These are phyloP conservation scores for Lateolabrax maculatus DNA, from an alignment of 2,797 vertebrate species.

Conservation along the genomic window DNA sequence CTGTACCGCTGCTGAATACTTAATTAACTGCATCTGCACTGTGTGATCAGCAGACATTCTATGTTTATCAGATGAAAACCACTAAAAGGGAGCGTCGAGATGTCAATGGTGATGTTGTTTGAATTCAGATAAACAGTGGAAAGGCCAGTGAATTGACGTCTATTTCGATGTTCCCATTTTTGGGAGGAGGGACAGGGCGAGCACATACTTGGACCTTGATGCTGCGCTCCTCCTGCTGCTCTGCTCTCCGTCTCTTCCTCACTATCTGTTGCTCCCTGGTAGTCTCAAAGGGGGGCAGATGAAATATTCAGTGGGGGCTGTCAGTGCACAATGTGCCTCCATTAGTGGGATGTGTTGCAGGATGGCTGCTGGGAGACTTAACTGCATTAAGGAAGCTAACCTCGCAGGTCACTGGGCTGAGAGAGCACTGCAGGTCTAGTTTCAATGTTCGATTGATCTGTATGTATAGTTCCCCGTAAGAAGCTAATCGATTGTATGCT, in stretches of 20 bases:
- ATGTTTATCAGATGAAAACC: not conserved
- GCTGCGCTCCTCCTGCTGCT: slow-evolving; percentile 13
- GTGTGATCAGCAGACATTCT: slow-evolving; percentile 3
- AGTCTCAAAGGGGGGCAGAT: slow-evolving; percentile 63
- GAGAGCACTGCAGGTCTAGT: slow-evolving; percentile 6
- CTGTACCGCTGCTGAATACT: slow-evolving; percentile 26
- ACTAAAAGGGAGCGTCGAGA: not conserved
- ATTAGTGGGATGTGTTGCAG: slow-evolving; percentile 66
- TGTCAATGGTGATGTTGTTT: not conserved
- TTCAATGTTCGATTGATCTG: not conserved
- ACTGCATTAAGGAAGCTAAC: slow-evolving; percentile 37
- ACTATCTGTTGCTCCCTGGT: slow-evolving; percentile 26
- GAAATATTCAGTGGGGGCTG: slow-evolving; percentile 77
- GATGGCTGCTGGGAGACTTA: slow-evolving; percentile 27
- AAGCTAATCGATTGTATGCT: not conserved
- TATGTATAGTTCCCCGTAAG: slow-evolving; percentile 4
- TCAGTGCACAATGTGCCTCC: slow-evolving; percentile 64
- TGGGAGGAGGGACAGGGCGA: not conserved
- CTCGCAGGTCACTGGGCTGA: slow-evolving; percentile 30
- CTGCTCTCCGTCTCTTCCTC: slow-evolving; percentile 7
- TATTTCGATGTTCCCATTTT: slow-evolving; percentile 3
- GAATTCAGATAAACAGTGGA: not conserved
- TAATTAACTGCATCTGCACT: slow-evolving; percentile 2
- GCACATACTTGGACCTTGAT: slow-evolving; percentile 6
- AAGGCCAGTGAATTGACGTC: not conserved